phyloP scores from a whole-genome alignment of 2,113 vertebrate genomes.

The Dipodomys merriami region DNA sequence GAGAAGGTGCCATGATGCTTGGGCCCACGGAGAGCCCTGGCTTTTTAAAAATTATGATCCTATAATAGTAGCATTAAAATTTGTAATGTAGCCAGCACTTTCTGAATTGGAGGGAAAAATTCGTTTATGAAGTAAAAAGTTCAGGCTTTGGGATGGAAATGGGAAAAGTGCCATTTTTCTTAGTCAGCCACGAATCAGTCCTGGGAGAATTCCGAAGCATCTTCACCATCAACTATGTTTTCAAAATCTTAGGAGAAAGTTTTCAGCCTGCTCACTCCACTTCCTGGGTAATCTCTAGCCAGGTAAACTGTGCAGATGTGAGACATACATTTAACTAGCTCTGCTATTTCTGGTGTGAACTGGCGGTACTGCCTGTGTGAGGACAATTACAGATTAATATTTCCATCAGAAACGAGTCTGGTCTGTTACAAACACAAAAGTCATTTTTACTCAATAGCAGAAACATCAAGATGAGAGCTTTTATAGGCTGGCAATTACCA shows the following conservation, averaged over 20 bases:
- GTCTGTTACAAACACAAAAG: slow-evolving; percentile 38
- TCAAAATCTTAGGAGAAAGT: slow-evolving; percentile 60
- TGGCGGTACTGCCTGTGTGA: neutral
- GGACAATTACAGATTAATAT: slow-evolving; percentile 64
- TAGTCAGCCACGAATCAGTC: slow-evolving; percentile 72
- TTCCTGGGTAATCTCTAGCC: slow-evolving; percentile 58
- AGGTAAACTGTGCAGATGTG: slow-evolving; percentile 73
- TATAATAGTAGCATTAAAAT: slow-evolving; percentile 86
- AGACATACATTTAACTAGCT: slow-evolving; percentile 52
- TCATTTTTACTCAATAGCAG: slow-evolving; percentile 50
- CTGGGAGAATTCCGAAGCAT: slow-evolving; percentile 54
- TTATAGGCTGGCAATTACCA: slow-evolving; percentile 45
- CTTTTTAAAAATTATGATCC: slow-evolving; percentile 86
- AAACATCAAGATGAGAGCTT: slow-evolving; percentile 49
- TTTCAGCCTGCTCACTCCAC: slow-evolving; percentile 67
- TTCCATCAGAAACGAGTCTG: slow-evolving; percentile 56
- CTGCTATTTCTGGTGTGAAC: slow-evolving; percentile 72
- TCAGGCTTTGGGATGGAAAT: slow-evolving; percentile 79
- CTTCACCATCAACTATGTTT: slow-evolving; percentile 66
- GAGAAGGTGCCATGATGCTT: slow-evolving; percentile 85
- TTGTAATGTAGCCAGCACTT: slow-evolving; percentile 83
- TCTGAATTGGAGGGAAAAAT: slow-evolving; percentile 84
- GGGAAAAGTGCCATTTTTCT: slow-evolving; percentile 66
- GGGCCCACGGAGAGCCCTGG: slow-evolving; percentile 82
- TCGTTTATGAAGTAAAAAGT: slow-evolving; percentile 82